Conservation (phyloP, 2,888 invertebrate genomes). For the Molanna angustata region DNA sequence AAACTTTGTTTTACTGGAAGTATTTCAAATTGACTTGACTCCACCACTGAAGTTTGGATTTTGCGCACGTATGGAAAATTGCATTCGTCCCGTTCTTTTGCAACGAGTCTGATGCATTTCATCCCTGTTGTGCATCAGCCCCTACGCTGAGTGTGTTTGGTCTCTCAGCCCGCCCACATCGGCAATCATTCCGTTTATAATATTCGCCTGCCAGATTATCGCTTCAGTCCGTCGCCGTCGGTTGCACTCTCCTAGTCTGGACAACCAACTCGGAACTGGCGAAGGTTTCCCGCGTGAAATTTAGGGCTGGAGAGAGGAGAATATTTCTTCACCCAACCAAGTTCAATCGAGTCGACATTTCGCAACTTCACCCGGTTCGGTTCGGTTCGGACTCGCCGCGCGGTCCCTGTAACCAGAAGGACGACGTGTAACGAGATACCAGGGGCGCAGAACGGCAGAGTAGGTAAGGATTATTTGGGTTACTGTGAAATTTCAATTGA, state of each 20-base stretch:
- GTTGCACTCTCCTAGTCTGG: constrained; percentile 23
- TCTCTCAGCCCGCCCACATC: constrained; percentile 34
- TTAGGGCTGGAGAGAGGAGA: background rate
- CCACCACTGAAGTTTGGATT: background rate
- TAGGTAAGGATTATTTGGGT: constrained; percentile 24
- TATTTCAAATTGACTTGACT: background rate
- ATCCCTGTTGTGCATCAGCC: constrained; percentile 16
- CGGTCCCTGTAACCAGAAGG: constrained; percentile 40
- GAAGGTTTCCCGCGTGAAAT: constrained; percentile 4
- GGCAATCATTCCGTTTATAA: constrained; percentile 36
- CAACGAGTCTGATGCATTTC: background rate
- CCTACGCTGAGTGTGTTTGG: constrained; percentile 3
- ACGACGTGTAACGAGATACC: constrained; percentile 53
- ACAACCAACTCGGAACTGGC: constrained; percentile 1
- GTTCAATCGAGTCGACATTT: constrained; percentile 52
- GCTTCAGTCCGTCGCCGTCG: constrained; percentile 23
- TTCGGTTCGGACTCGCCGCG: constrained; percentile 38
- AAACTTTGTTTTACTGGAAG: no score
- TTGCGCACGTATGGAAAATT: background rate
- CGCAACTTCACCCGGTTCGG: constrained; percentile 46
- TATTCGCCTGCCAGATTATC: constrained; percentile 20
- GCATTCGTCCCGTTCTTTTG: constrained; percentile 7
- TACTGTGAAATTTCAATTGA: no score
- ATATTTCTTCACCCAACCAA: no score
- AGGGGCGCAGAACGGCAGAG: constrained; percentile 43